Percentiles rank a stretch among this genome's conserved stretches.
phyloP scores from a whole-genome alignment of 1,140 invertebrate genomes.

The Agrypnia vestita region DNA sequence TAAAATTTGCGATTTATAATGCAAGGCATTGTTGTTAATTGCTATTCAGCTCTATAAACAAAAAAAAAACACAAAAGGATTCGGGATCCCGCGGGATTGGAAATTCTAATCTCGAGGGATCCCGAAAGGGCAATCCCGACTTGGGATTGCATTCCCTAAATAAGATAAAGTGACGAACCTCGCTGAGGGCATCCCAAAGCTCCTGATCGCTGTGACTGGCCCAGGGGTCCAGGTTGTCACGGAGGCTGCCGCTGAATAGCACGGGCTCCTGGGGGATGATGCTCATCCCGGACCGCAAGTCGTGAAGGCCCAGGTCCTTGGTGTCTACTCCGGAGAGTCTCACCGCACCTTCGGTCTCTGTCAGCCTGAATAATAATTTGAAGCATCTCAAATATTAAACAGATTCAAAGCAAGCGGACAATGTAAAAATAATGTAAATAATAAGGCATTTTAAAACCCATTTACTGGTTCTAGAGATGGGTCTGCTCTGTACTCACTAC shows the following conservation, averaged over 20 bases:
- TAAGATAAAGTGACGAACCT: conserved; percentile 68
- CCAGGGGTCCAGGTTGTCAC: conserved; percentile 83
- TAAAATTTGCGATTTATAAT: too few species aligned
- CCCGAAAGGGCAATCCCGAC: too few species aligned
- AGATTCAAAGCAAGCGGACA: too few species aligned
- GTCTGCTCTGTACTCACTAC: too few species aligned
- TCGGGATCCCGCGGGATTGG: too few species aligned
- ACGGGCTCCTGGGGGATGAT: conserved; percentile 85
- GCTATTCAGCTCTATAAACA: too few species aligned
- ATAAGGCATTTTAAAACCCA: too few species aligned
- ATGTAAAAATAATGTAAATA: too few species aligned
- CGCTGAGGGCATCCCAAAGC: conserved; percentile 83
- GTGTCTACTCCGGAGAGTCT: conserved; percentile 76
- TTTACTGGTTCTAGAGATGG: too few species aligned
- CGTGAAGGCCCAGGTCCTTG: conserved; percentile 73
- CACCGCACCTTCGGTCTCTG: conserved; percentile 70
- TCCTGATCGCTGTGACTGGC: conserved; percentile 74
- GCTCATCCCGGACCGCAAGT: conserved; percentile 76
- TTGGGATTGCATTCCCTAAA: background rate
- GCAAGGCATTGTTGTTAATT: too few species aligned
- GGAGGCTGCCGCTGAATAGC: conserved; percentile 78
- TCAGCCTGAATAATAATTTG: conserved; percentile 63
- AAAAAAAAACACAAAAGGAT: too few species aligned
- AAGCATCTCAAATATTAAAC: conserved; percentile 5
- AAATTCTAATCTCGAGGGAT: too few species aligned